Evolutionary conservation across 2,113 vertebrate species (phyloP), one percentile per base, ranked within the genome.

Genomic region (Phocoena phocoena): DNA sequence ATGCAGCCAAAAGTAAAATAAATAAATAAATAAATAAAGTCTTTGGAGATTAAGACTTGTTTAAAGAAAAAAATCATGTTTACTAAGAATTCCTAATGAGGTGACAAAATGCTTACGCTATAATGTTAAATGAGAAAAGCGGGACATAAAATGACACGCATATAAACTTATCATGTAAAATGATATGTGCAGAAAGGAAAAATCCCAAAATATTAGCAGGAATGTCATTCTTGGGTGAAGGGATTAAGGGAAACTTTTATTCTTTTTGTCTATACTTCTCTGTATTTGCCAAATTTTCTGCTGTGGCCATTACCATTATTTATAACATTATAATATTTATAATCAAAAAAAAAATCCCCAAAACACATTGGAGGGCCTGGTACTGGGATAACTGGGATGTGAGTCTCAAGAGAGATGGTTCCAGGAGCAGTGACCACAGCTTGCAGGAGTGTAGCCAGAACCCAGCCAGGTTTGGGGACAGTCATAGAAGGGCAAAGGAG

Each of bases 311-410:
- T 55, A n/a, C 26, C 21, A 20, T 85, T 60, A 70, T 84, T 53
- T 81, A 33, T 25, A n/a, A 38, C 38, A 44, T 58, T 44, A n/a
- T 41, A n/a, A 33, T 13, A 31, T 76, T 47, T 71, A 23, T 28
- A 76, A 94, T 20, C 36, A 65, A 44, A 58, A 14, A 63, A 71
- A 60, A 82, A 38, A 12, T 44, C 21, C 36, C 26, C 20, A 62
- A 58, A 50, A 23, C 63, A 41, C 11, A 10, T 60, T 15, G 65
- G 58, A 58, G 31, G 20, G 58, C 44, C 44, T 3, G 6, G 26
- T 58, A 0, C 28, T 71, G 41, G 41, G 77, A 9, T 0, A 8
- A 0, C 28, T 71, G 41, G 41, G 77, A 7, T 0, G 10, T 14
- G n/a, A 18, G 26, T 68, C 47, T 92, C 76, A 6, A 36, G 3